These are phyloP conservation scores for Pipistrellus pygmaeus DNA, from an alignment of 2,797 vertebrate species.

Conservation along the genomic window DNA sequence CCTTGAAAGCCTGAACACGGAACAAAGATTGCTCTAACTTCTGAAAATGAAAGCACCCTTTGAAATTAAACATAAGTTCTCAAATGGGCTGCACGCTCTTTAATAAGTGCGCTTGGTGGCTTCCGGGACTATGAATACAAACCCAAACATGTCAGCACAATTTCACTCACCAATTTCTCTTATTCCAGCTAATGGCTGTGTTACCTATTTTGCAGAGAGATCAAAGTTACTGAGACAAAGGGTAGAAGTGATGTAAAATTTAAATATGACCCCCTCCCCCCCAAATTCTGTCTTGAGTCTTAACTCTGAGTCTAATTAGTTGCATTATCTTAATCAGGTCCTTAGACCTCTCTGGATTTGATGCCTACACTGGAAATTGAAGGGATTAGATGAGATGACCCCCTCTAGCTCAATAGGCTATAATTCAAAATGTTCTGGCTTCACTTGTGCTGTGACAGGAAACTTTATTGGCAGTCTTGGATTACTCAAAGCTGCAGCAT, in stretches of 20 bases:
- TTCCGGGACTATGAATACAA: neutral
- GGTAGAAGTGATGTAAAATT: neutral
- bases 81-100: neutral
- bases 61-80: constrained; percentile 44
- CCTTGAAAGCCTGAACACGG: neutral
- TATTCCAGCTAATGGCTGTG: neutral
- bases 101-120: neutral
- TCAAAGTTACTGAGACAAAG: neutral
- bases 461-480: neutral
- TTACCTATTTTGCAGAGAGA: constrained; percentile 40
- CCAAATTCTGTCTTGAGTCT: neutral
- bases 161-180: neutral
- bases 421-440: neutral
- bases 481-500: neutral
- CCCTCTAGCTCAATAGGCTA: neutral
- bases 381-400: neutral
- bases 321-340: neutral
- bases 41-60: constrained; percentile 31
- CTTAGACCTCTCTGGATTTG: neutral
- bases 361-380: neutral
- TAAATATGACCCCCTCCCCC: neutral
- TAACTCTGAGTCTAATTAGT: neutral
- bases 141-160: neutral
- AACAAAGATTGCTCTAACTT: constrained; percentile 53
- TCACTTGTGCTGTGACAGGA: neutral